Base-by-base conservation (phyloP, 2,797 vertebrate species). In the Esox masquinongy region DNA sequence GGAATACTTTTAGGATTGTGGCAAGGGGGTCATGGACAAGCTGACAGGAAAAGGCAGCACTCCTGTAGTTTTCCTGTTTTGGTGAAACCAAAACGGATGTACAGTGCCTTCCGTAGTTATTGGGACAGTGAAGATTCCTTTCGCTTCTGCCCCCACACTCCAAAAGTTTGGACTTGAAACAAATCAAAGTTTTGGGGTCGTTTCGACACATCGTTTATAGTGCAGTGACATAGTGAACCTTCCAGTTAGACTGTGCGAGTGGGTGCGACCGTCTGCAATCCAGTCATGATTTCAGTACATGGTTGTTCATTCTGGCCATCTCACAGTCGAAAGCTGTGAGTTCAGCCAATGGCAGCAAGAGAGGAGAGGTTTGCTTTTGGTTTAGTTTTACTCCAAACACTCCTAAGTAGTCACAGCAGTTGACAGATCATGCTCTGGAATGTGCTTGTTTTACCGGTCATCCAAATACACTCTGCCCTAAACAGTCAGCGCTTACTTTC, bases 241-340 rank as follows among this genome's bases (percentile, higher is more conserved):
- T 59, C 7, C 9, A 47, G 43, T 47, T 11, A 14, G 2, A 2
- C 43, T 70, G 68, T 76, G 63, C 29, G 73, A 73, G 69, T 75
- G 71, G 71, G 75, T 51, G 39, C 68, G 22, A 83, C 36, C 70
- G 51, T 67, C 72, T 77, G 51, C 53, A 39, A 70, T 81, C 67
- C 76, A 72, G 71, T 71, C 61, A 67, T 83, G 78, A 82, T 74
- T 83, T 83, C 79, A 85, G 67, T 80, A 74, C n/a, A 76, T 51
- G 29, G 11, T 90, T 89, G 89, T 81, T 92, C 86, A 88, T 75
- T 73, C 70, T 36, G 84, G 80, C 83, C 74, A 83, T 84, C 59
- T 43, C 5, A 64, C 34, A 74, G 31, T 36, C 34, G 43, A n/a
- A 19, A 67, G 47, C 51, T 17, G 5, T 31, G 14, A 19, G 76